These are phyloP conservation scores for Zaprionus inermis DNA, from an alignment of 1,140 invertebrate species.

Conservation along the genomic window DNA sequence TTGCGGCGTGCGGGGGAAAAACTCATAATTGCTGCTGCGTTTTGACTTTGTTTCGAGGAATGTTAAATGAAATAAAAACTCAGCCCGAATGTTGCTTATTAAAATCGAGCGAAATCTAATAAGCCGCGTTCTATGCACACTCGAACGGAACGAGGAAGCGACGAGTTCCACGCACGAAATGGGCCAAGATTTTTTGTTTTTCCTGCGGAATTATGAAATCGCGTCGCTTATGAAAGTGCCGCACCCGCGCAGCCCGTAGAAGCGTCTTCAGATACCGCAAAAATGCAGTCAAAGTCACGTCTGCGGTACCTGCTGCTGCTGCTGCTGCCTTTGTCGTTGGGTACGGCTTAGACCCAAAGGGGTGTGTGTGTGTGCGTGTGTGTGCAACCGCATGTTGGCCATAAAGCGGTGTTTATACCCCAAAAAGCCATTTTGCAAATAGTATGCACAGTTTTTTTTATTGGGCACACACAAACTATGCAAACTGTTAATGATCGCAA, in stretches of 20 bases:
- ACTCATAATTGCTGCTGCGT: conserved; percentile 65
- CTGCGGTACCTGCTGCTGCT: conserved; percentile 41
- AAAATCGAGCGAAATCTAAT: conserved; percentile 80
- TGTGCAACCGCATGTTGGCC: conserved; percentile 44
- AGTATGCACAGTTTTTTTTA: conserved; percentile 51
- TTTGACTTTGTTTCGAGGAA: conserved; percentile 71
- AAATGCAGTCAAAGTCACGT: conserved; percentile 79
- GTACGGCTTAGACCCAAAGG: neutral
- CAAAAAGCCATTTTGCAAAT: conserved; percentile 58
- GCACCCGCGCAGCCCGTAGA: neutral
- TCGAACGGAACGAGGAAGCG: conserved; percentile 32
- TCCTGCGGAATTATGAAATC: conserved; percentile 54
- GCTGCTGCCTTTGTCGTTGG: too few species aligned
- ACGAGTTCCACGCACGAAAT: conserved; percentile 58
- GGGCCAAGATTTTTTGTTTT: conserved; percentile 44
- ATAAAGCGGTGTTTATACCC: conserved; percentile 56
- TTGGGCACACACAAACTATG: conserved; percentile 1
- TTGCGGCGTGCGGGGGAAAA: conserved; percentile 23
- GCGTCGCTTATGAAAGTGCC: conserved; percentile 64
- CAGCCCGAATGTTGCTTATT: conserved; percentile 65
- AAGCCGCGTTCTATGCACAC: conserved; percentile 73
- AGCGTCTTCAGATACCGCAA: conserved; percentile 38
- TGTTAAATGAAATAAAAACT: conserved; percentile 42
- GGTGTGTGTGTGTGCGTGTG: neutral
- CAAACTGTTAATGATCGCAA: neutral